Evolutionary conservation across 64 coral and sea anemone species (phyloP), one percentile per base, ranked within the genome.

Genomic region (Montipora efflorescens): DNA sequence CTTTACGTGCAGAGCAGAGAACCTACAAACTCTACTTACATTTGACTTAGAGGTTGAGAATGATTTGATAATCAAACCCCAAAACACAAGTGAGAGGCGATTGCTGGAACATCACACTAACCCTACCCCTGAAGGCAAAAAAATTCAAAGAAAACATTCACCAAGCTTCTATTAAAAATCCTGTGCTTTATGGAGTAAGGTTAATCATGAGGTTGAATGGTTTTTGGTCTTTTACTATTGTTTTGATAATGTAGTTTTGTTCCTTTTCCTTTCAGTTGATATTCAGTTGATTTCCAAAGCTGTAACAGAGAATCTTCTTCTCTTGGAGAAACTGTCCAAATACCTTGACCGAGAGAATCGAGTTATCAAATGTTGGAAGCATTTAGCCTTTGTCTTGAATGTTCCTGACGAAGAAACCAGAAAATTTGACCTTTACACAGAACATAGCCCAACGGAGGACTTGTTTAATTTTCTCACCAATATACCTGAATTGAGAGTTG

Each of bases 371-470:
- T 77, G 55, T 67, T 89, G 87, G 87, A 75, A 78, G 5, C 87
- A 89, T 21, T 48, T 89, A n/a, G 87, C 87, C 4, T 76, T 57
- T 77, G 71, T 77, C 46, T 43, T 89, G 13, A 7, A 77, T 58
- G 75, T 89, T 0, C 72, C 71, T 23, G 1, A 51, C 3, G 75
- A 89, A 1, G 75, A 77, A 75, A 77, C 53, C 12, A 58, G 23
- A 36, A 23, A 75, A 58, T 89, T 89, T 89, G 87, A 89, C 22
- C 12, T 77, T 1, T 89, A 48, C 16, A 66, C 87, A 6, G 87
- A 89, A 47, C 71, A 75, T 22, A 89, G 87, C 36, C 87, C 87
- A 9, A 89, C 87, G 0, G 87, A 77, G 72, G 87, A 89, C 45
- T 57, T 89, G 47, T 77, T 89, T n/a, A 48, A 59, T n/a, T 77